Base-by-base conservation (phyloP, 1,140 invertebrate species). In the Trichomalopsis sarcophagae region DNA sequence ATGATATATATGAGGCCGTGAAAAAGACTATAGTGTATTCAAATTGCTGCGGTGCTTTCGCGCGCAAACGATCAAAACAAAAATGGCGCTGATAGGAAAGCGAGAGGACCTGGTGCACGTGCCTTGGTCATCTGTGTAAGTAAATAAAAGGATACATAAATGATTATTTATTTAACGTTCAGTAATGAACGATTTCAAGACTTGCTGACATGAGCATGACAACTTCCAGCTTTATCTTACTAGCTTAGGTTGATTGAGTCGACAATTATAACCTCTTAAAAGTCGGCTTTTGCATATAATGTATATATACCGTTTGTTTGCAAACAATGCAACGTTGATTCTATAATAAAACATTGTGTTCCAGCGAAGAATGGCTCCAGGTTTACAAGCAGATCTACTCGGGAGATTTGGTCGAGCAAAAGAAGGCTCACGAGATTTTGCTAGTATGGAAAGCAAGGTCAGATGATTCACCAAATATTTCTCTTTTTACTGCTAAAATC, bases 361-460 rank as follows among this genome's bases (percentile, higher is more conserved):
- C 84, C 88, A 95, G 91, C 87, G 86, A 86, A 21, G 95, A 96
- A 92, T 96, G 95, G 95, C 90, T 93, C 44, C 66, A 90, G 66
- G 94, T 94, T 0, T 95, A 95, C 88, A 89, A 93, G 17, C 91
- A 94, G 82, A 93, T 96, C 87, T 95, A 94, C 88, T 94, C 93
- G 0, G 90, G 91, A n/a, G 81, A 92, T 73, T 84, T 86, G 21
- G 86, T 88, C 13, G 90, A 93, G 50, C 90, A 94, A 82, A 90
- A 84, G 17, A 93, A 94, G 88, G 95, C 94, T 50, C 91, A 95
- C 82, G 88, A 95, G 81, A 89, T 90, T 33, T 88, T 96, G 62
- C 87, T 94, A 47, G 90, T 95, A 84, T 96, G 95, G 95, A 95
- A 96, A 92, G 89, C 94, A 36, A 93, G 92, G 92, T 92, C 17